Evolutionary conservation across 2,888 invertebrate genomes (phyloP).

Genomic region (Thecophora atra): DNA sequence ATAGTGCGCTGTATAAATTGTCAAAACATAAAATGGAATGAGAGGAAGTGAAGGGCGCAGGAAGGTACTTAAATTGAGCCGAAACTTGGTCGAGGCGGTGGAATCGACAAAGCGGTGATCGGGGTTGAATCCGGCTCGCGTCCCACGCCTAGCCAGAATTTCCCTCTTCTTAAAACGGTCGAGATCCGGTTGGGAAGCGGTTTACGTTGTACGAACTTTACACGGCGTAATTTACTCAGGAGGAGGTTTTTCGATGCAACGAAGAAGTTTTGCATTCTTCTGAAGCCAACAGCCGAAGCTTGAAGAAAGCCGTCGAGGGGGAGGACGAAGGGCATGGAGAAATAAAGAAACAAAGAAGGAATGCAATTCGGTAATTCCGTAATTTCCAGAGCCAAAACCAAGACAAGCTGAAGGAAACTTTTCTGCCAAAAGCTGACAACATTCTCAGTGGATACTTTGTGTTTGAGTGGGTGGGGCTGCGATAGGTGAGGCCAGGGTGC

Average conservation of each 20-base stretch:
- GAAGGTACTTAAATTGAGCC: not conserved
- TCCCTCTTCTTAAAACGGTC: too few relatives aligned
- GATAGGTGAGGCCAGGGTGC: not conserved
- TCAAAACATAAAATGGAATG: not conserved
- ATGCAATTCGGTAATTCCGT: too few relatives aligned
- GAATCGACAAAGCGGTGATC: not conserved
- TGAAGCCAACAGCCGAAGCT: not conserved
- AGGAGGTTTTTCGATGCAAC: not conserved
- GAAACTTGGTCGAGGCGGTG: not conserved
- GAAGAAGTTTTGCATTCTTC: not conserved
- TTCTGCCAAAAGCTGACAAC: not conserved
- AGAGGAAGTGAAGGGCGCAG: not conserved
- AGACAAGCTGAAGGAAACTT: not conserved
- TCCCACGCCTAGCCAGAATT: too few relatives aligned
- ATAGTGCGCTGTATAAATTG: not conserved
- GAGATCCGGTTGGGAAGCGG: too few relatives aligned
- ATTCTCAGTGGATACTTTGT: conserved; percentile 1
- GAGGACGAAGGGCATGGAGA: not conserved
- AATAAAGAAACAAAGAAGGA: not conserved
- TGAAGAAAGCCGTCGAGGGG: not conserved
- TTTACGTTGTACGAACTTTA: too few relatives aligned
- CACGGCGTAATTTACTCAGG: too few relatives aligned
- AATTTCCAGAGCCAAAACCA: not conserved
- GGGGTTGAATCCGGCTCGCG: too few relatives aligned
- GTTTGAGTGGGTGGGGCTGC: not conserved